Percentiles rank a stretch among this genome's conserved stretches.
These are phyloP conservation scores for Syngnathus scovelli DNA, from an alignment of 2,113 vertebrate species.

Conservation along the genomic window DNA sequence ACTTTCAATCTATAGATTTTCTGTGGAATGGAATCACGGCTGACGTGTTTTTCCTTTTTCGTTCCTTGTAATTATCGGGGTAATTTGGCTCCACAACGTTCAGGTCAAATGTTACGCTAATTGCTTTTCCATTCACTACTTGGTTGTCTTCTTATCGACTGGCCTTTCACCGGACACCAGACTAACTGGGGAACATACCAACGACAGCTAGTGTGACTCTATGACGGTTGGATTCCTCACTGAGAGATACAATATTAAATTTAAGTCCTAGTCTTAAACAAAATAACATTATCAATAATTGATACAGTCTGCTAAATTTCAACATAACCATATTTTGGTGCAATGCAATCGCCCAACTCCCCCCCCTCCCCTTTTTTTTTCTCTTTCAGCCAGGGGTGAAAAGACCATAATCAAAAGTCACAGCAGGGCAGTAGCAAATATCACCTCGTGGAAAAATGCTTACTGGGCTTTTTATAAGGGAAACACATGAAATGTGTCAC, in stretches of 20 bases:
- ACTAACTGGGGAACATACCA: constrained; percentile 16
- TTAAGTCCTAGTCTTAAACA: neutral
- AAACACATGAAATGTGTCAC: constrained; percentile 36
- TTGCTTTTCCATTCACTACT: constrained; percentile 46
- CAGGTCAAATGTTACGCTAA: constrained; percentile 40
- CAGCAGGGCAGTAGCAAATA: constrained; percentile 14
- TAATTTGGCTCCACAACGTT: constrained; percentile 22
- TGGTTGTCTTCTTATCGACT: constrained; percentile 31
- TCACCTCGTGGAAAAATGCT: constrained; percentile 1
- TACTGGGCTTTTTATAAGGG: constrained; percentile 24
- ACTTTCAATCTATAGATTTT: constrained; percentile 20
- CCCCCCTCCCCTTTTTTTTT: neutral
- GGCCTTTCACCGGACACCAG: constrained; percentile 30
- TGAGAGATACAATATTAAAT: neutral
- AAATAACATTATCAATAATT: neutral
- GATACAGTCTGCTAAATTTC: neutral
- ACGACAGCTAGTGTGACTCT: constrained; percentile 26
- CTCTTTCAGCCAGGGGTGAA: neutral
- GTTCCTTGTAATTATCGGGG: constrained; percentile 22
- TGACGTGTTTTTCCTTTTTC: neutral
- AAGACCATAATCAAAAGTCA: constrained; percentile 10
- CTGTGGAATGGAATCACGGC: constrained; percentile 22
- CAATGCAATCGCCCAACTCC: neutral
- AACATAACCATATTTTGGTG: neutral
- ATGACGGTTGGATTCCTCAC: constrained; percentile 8